Conservation (phyloP, 2,888 invertebrate species). For the Carpatolechia fugitivella region DNA sequence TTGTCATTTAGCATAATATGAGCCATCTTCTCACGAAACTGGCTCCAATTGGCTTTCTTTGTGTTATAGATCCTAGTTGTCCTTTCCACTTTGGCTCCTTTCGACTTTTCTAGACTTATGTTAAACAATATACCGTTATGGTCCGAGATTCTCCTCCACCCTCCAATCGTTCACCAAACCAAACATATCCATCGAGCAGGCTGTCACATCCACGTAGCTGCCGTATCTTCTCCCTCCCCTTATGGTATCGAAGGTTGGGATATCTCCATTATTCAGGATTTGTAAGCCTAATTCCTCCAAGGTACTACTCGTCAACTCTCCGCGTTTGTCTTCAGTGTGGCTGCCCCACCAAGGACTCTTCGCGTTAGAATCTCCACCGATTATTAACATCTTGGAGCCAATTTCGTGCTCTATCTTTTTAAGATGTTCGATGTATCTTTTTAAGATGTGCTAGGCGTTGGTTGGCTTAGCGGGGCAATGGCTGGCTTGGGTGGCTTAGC, state of each 20-base stretch:
- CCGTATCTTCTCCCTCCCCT: background rate
- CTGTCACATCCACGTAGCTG: background rate
- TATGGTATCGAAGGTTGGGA: conserved; percentile 18
- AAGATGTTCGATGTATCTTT: too few species aligned
- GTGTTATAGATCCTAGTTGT: background rate
- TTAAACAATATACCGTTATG: background rate
- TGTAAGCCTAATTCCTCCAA: conserved; percentile 10
- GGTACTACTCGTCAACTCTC: conserved; percentile 10
- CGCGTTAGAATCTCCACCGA: conserved; percentile 13
- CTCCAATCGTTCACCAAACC: background rate
- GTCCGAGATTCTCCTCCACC: background rate
- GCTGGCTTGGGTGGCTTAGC: too few species aligned
- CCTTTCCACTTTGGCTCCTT: background rate
- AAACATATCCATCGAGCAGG: conserved; percentile 9
- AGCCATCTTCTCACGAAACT: background rate
- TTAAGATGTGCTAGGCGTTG: too few species aligned
- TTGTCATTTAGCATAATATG: background rate
- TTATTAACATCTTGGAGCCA: too few species aligned
- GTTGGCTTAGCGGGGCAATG: too few species aligned
- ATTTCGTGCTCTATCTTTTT: too few species aligned
- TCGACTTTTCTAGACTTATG: background rate
- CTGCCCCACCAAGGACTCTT: conserved; percentile 24
- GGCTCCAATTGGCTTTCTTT: background rate
- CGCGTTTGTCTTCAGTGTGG: conserved; percentile 15
- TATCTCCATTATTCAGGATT: conserved; percentile 12